Percentiles rank a stretch among this genome's conserved stretches.
Conservation (phyloP, 2,113 vertebrate genomes). For the Cairina moschata region DNA sequence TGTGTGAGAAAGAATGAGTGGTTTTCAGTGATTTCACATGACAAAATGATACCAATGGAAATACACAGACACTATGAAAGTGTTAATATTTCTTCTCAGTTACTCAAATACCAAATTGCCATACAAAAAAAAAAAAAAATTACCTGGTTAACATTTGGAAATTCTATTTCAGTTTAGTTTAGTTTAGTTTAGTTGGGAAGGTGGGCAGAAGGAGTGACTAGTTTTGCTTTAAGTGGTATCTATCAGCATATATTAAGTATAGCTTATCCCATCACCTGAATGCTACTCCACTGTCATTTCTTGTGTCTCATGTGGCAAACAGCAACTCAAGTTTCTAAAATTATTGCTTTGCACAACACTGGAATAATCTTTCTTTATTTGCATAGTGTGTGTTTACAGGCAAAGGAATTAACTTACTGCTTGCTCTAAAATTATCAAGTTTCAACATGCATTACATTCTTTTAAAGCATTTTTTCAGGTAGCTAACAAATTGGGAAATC, state of each 20-base stretch:
- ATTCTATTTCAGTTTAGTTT: neutral
- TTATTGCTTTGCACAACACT: neutral
- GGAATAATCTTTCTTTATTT: neutral
- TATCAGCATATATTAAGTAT: neutral
- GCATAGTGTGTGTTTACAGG: neutral
- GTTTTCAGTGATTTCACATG: no score
- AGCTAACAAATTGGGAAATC: conserved; percentile 25
- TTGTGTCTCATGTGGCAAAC: neutral
- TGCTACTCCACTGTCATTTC: neutral
- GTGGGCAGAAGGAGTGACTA: no score
- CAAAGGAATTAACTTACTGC: neutral
- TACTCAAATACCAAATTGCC: neutral
- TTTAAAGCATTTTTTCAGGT: neutral
- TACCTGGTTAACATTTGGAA: neutral
- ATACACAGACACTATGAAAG: neutral
- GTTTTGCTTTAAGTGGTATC: neutral
- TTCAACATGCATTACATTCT: conserved; percentile 23
- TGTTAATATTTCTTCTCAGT: neutral
- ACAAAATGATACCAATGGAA: neutral
- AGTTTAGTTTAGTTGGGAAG: no score
- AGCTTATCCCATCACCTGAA: neutral
- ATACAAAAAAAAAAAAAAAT: neutral
- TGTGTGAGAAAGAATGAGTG: neutral
- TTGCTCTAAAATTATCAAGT: conserved; percentile 29
- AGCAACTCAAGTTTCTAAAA: neutral